phyloP scores from a whole-genome alignment of 2,797 vertebrate genomes.

The Cheirogaleus major region DNA sequence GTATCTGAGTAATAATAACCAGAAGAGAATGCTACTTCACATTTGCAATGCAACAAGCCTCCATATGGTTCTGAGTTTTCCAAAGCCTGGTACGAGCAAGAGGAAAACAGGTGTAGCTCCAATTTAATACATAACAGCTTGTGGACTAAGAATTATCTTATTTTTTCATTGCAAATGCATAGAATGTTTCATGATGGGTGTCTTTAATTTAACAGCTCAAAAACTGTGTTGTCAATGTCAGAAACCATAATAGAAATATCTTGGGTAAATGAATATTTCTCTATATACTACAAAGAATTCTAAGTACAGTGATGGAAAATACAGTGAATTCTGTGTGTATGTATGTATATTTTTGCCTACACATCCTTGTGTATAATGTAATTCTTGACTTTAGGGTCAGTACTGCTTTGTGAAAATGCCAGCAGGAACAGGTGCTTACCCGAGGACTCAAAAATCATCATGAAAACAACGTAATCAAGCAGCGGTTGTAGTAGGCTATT shows the following conservation, averaged over 20 bases:
- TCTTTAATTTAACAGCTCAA: slow-evolving; percentile 49
- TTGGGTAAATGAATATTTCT: slow-evolving; percentile 3
- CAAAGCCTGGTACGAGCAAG: slow-evolving; percentile 18
- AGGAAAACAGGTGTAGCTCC: slow-evolving; percentile 54
- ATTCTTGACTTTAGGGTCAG: slow-evolving; percentile 10
- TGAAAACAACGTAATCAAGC: neutral
- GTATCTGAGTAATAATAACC: slow-evolving; percentile 49
- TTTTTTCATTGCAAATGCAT: slow-evolving; percentile 48
- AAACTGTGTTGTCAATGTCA: neutral
- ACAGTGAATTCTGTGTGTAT: neutral
- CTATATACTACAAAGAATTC: neutral
- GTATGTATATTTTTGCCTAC: neutral
- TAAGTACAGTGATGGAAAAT: neutral
- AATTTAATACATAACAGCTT: slow-evolving; percentile 47
- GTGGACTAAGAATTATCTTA: slow-evolving; percentile 17
- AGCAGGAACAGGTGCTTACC: neutral
- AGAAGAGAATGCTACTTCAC: slow-evolving; percentile 49
- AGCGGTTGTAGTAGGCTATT: neutral
- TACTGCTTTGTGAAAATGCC: neutral
- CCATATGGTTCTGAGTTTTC: slow-evolving; percentile 47
- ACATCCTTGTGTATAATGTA: neutral
- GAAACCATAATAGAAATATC: neutral
- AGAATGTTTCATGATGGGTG: neutral
- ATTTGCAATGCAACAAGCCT: neutral
- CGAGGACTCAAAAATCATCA: neutral